phyloP scores from a whole-genome alignment of 1,140 invertebrate species.

The Drosophila pseudoobscura region DNA sequence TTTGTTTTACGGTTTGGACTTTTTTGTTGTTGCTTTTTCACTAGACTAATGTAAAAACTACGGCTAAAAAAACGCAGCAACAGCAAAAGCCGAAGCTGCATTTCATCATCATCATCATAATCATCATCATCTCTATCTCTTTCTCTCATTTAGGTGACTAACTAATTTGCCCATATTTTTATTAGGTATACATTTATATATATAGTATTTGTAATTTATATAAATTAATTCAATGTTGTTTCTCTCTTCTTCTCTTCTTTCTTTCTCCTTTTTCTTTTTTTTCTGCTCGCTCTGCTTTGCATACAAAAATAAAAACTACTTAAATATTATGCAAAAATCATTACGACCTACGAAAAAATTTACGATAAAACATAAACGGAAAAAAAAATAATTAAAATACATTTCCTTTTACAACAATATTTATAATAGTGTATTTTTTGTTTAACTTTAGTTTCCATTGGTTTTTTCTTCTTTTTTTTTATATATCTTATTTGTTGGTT shows the following conservation, averaged over 20 bases:
- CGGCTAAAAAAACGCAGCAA: conserved; percentile 52
- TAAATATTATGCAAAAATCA: conserved; percentile 77
- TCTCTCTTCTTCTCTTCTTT: conserved; percentile 14
- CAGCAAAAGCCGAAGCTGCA: conserved; percentile 61
- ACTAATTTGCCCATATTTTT: conserved; percentile 59
- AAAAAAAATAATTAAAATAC: conserved; percentile 5
- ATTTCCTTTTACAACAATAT: conserved; percentile 32
- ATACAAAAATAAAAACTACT: conserved; percentile 74
- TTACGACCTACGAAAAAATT: conserved; percentile 58
- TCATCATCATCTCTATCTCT: conserved; percentile 33
- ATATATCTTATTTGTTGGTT: conserved; percentile 12
- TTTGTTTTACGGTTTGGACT: conserved; percentile 51
- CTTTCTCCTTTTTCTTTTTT: conserved; percentile 4
- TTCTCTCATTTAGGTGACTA: conserved; percentile 63
- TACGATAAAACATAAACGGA: conserved; percentile 17
- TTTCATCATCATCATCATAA: conserved; percentile 27
- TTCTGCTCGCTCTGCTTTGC: conserved; percentile 58
- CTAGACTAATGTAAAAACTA: conserved; percentile 50
- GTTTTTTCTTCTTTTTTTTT: conserved; percentile 53
- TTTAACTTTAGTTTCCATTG: conserved; percentile 23
- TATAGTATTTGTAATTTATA: conserved; percentile 34
- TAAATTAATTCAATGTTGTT: conserved; percentile 71
- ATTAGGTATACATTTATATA: conserved; percentile 24
- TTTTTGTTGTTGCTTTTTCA: conserved; percentile 34
- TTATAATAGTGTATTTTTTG: conserved; percentile 43